Base-by-base conservation (phyloP, 2,113 vertebrate species). In the Phalacrocorax pelagicus region DNA sequence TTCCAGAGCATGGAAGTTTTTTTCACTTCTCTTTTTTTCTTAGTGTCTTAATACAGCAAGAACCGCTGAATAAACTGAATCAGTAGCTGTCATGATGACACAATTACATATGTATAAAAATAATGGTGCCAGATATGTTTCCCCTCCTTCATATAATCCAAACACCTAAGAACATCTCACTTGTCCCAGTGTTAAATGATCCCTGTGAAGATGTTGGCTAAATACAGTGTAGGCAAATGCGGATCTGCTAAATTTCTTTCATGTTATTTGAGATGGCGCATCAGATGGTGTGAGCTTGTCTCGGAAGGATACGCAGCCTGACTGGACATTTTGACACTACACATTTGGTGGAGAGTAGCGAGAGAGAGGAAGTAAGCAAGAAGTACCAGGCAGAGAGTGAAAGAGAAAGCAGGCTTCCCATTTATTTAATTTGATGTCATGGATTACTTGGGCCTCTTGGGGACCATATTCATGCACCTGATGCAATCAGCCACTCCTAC, bases 51-150 rank as follows among this genome's bases (percentile, higher is more conserved):
- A 66, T 55, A 94, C 12, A 82, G 22, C 44, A 92, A 94, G 59
- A 93, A 89, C 90, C 71, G 75, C 32, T 89, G 47, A 88, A 70
- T 46, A 72, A 92, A 71, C 12, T 83, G 67, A 88, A 65, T 80
- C 89, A 40, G 59, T 88, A 75, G 81, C 24, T 96, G 74, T 96
- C 80, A 94, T 75, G 95, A 96, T 96, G 88, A 88, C 54, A 30
- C 75, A 95, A 96, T 96, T 86, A 88, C 54, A 30, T 70, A 63
- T 10, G 14, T 59, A 55, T 38, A 97, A 88, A 65, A 90, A 93
- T 81, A 96, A 94, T 9, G 4, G 9, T 61, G 15, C 15, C 61
- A 84, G 49, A 83, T 95, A 52, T 87, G 10, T 94, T 84, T 30
- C 27, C 18, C 47, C 27, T 70, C 14, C 91, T 89, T 91, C 80